phyloP scores from a whole-genome alignment of 2,113 vertebrate genomes.

The Pionites leucogaster region DNA sequence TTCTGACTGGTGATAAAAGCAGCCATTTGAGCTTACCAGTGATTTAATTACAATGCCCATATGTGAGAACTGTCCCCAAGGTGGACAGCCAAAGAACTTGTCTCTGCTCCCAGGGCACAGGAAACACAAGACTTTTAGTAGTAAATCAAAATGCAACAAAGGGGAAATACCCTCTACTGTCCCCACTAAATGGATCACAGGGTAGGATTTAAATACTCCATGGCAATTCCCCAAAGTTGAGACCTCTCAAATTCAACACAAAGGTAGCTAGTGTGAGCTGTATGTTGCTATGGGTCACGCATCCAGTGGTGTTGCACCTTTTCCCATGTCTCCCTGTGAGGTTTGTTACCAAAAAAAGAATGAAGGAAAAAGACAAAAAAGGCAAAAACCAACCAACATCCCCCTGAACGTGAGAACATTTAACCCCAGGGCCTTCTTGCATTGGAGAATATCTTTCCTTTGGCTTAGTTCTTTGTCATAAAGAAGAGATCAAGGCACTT shows the following conservation, averaged over 20 bases:
- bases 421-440: conserved; percentile 14
- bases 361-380: neutral
- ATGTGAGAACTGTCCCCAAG: neutral
- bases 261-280: neutral
- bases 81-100: neutral
- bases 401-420: conserved; percentile 12
- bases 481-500: conserved; percentile 54
- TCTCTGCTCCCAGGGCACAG: neutral
- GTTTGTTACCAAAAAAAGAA: neutral
- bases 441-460: neutral
- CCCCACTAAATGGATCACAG: neutral
- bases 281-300: neutral
- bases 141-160: neutral
- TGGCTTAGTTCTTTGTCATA: conserved; percentile 21
- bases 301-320: neutral
- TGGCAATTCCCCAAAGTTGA: neutral
- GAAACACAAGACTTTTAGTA: neutral
- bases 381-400: neutral
- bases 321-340: neutral
- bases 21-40: neutral
- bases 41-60: neutral
- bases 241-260: neutral
- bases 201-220: neutral
- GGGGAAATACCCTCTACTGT: neutral
- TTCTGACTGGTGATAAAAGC: neutral